Conservation (phyloP, 2,113 vertebrate species). For the Calyptommatus sinebrachiatus region DNA sequence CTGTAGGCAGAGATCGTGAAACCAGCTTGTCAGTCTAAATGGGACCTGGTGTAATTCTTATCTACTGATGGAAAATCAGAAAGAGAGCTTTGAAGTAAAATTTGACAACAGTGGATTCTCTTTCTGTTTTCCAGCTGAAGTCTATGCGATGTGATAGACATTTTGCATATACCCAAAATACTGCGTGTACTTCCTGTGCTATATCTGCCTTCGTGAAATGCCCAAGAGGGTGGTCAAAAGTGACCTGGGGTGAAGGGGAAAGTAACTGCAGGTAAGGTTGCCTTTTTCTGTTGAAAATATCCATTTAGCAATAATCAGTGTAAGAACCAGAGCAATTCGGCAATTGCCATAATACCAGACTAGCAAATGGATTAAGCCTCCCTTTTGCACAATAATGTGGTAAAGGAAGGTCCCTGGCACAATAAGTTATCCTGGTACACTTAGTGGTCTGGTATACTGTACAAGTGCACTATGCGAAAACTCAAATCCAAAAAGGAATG, state of each 20-base stretch:
- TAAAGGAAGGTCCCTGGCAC: not conserved
- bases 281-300: not conserved
- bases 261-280: constrained; percentile 76
- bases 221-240: constrained; percentile 66
- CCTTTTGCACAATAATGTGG: too few relatives aligned
- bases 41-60: too few relatives aligned
- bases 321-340: too few relatives aligned
- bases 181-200: constrained; percentile 78
- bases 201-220: constrained; percentile 61
- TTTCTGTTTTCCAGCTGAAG: constrained; percentile 43
- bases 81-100: not conserved
- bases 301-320: too few relatives aligned
- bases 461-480: too few relatives aligned
- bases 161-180: constrained; percentile 48
- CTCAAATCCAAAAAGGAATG: too few relatives aligned
- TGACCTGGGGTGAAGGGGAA: constrained; percentile 27
- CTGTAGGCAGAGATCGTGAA: too few relatives aligned
- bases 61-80: not conserved
- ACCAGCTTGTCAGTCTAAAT: too few relatives aligned
- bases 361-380: too few relatives aligned
- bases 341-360: not conserved
- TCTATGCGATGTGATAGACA: constrained; percentile 70
- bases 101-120: not conserved
- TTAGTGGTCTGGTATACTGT: not conserved
- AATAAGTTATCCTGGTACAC: not conserved